phyloP scores from a whole-genome alignment of 2,797 vertebrate species.

The Takifugu rubripes region DNA sequence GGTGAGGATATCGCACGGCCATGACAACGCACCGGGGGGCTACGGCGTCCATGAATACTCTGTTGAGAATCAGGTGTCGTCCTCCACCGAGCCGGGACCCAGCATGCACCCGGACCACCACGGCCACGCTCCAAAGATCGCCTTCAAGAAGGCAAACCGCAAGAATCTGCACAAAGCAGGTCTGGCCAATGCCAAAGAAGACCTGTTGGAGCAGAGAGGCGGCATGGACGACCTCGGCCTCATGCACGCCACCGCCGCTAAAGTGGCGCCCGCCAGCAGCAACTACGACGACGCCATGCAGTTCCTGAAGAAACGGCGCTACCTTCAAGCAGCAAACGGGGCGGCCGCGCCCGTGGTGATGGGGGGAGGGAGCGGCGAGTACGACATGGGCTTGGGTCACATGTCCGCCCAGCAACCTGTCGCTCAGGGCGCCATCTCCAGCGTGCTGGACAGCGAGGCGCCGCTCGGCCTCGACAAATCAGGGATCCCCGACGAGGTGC shows the following conservation, averaged over 20 bases:
- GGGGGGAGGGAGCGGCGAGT: constrained; percentile 55
- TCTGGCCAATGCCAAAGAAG: constrained; percentile 78
- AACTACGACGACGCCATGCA: constrained; percentile 99
- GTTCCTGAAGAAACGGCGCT: constrained; percentile 96
- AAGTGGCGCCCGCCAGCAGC: constrained; percentile 82
- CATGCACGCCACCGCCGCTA: constrained; percentile 81
- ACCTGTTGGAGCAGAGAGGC: constrained; percentile 74
- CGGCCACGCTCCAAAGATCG: constrained; percentile 87
- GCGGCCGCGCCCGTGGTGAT: constrained; percentile 56
- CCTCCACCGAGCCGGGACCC: constrained; percentile 80
- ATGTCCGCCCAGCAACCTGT: constrained; percentile 86
- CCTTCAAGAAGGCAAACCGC: constrained; percentile 90
- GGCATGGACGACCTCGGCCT: constrained; percentile 82
- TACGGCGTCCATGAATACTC: constrained; percentile 85
- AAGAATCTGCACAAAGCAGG: constrained; percentile 82
- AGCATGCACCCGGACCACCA: constrained; percentile 81
- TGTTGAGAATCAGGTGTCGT: constrained; percentile 84
- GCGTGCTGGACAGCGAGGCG: constrained; percentile 84
- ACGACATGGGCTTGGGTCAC: constrained; percentile 83
- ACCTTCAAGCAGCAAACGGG: constrained; percentile 86
- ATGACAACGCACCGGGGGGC: constrained; percentile 71
- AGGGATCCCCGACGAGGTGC: constrained; percentile 93
- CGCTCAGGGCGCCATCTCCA: constrained; percentile 85
- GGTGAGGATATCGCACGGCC: constrained; percentile 45
- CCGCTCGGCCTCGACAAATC: constrained; percentile 89